Base-by-base conservation (phyloP, 1,140 invertebrate genomes). In the Neocloeon triangulifer region DNA sequence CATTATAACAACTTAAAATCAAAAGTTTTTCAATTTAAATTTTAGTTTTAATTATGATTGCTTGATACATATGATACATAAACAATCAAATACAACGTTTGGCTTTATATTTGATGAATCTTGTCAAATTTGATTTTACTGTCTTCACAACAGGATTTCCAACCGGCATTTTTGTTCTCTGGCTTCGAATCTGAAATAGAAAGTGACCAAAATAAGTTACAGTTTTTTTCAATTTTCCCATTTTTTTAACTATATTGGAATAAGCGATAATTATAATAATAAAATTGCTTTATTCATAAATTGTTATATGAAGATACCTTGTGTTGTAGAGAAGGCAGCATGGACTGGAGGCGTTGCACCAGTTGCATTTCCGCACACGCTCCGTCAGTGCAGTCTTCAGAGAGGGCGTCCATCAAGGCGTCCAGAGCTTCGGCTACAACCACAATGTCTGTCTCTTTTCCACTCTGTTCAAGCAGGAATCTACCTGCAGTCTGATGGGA, bases 41-140 rank as follows among this genome's bases (percentile, higher is more conserved):
- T n/a, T n/a, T n/a, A n/a, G n/a, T n/a, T n/a, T n/a, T n/a, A n/a
- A n/a, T n/a, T n/a, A n/a, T n/a, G n/a, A n/a, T n/a, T n/a, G n/a
- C n/a, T n/a, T n/a, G n/a, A n/a, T n/a, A n/a, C n/a, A n/a, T n/a
- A n/a, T n/a, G n/a, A n/a, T n/a, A n/a, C n/a, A n/a, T n/a, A n/a
- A n/a, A n/a, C n/a, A n/a, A n/a, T n/a, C n/a, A n/a, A n/a, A n/a
- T n/a, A n/a, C n/a, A n/a, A n/a, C n/a, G n/a, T n/a, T n/a, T n/a
- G n/a, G n/a, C n/a, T n/a, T 67, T 74, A 48, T 78, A 80, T 36
- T 64, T 66, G 34, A 77, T 66, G 51, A 80, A 79, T 37, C 70
- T 60, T 4, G 58, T 51, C 37, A 79, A 52, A 48, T 79, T 79
- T 3, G 58, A 58, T 37, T 58, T 63, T 1, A 71, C 73, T 10